Base-by-base conservation (phyloP, 2,888 invertebrate genomes). In the Epinotia brunnichana region DNA sequence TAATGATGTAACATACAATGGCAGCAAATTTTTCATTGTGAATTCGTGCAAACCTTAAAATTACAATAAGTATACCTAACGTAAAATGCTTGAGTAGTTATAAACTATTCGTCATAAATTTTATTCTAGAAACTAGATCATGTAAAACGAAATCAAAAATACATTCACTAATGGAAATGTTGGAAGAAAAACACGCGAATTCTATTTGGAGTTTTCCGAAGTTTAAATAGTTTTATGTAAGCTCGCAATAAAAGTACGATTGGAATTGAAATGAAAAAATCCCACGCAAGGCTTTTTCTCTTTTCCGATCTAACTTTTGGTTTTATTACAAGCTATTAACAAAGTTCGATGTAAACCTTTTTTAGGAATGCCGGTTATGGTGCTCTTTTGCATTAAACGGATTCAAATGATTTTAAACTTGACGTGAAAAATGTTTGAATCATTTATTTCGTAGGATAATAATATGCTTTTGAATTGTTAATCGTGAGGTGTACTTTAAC, bases 211-310 rank as follows among this genome's bases (percentile, higher is more conserved):
- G 10, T 29, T 21, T 62, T 24, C 39, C 57, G 53, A 69, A 69
- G 73, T 73, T 68, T 63, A 63, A 57, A 63, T 59, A 69, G 69
- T 68, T 61, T 56, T 44, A 68, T 54, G 72, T 59, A 56, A 61
- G 62, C 53, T 15, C 35, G 68, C 56, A 62, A 62, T 68, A 69
- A 73, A 73, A 51, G 57, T 53, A 51, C 21, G 56, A 53, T 73
- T 73, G 51, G 51, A 73, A 57, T 73, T 63, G 51, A 19, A 69
- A 63, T 69, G 63, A 63, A 57, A 63, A 69, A 59, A 24, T 68
- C 17, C 72, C 72, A 72, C 68, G 72, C 72, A 62, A 72, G 19
- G 54, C n/a, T 51, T 67, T 51, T 66, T 48, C 66, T 66, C n/a
- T 41, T 72, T 63, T 68, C 68, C 68, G 35, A 72, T 68, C 72